Conservation (phyloP, 2,888 invertebrate genomes). For the Cerastis rubricosa region DNA sequence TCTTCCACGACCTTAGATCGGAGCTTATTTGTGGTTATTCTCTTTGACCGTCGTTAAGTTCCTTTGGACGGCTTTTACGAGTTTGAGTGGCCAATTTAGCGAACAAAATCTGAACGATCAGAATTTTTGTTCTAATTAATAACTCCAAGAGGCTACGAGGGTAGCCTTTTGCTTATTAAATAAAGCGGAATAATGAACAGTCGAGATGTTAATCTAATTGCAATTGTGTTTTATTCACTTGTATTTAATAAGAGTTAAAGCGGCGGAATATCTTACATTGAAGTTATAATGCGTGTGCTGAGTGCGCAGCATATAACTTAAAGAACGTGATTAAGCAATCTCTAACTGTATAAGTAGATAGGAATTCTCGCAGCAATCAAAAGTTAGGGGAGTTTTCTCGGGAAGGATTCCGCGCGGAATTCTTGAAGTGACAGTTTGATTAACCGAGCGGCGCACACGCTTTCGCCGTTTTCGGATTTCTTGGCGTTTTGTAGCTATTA, state of each 20-base stretch:
- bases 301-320: conserved; percentile 70
- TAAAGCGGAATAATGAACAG: conserved; percentile 83
- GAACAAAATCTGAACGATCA: conserved; percentile 89
- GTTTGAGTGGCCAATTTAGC: conserved; percentile 90
- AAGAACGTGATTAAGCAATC: conserved; percentile 86
- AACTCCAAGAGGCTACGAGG: conserved; percentile 82
- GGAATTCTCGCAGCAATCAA: conserved; percentile 88
- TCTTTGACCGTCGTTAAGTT: conserved; percentile 91
- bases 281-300: conserved; percentile 63
- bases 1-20: conserved; percentile 87
- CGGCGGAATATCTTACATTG: conserved; percentile 41
- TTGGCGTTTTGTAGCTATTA: conserved; percentile 84
- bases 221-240: conserved; percentile 71
- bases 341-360: conserved; percentile 85
- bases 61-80: conserved; percentile 89
- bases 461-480: conserved; percentile 84
- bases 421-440: conserved; percentile 91
- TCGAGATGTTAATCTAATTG: conserved; percentile 79
- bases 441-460: conserved; percentile 90
- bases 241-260: conserved; percentile 55
- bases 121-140: conserved; percentile 90
- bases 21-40: conserved; percentile 91
- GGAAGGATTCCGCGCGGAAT: conserved; percentile 89
- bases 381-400: conserved; percentile 89
- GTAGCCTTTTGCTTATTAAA: conserved; percentile 83